A percentile compares a stretch with the other conserved stretches of the same genome.
These are phyloP conservation scores for Kryptolebias ocellatus DNA, from an alignment of 2,797 vertebrate species.

Conservation along the genomic window DNA sequence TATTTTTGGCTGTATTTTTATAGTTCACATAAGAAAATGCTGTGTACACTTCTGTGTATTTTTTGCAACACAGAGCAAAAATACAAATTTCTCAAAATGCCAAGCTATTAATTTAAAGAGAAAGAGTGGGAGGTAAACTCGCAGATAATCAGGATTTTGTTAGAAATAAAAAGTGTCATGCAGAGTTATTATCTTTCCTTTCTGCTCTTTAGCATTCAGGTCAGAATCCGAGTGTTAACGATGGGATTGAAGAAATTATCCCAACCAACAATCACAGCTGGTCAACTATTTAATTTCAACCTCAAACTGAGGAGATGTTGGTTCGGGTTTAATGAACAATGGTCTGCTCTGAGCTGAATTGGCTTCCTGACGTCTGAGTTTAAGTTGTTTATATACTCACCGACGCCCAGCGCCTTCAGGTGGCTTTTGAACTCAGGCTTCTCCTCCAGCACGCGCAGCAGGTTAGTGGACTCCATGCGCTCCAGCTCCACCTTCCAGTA, in stretches of 20 bases:
- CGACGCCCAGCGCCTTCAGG: conserved; percentile 84
- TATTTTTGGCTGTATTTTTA: too few species aligned
- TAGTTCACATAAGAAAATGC: too few species aligned
- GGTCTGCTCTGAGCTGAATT: background rate
- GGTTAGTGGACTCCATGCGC: conserved; percentile 95
- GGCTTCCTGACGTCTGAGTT: background rate
- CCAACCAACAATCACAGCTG: conserved; percentile 20
- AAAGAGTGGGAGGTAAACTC: background rate
- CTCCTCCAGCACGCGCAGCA: conserved; percentile 88
- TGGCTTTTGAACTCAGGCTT: conserved; percentile 82
- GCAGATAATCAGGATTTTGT: background rate
- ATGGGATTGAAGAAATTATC: background rate
- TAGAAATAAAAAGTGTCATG: too few species aligned
- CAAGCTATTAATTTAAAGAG: background rate
- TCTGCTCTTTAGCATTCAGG: conserved; percentile 33
- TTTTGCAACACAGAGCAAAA: too few species aligned
- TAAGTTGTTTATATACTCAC: conserved; percentile 76
- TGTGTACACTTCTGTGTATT: too few species aligned
- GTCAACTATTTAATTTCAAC: conserved; percentile 17
- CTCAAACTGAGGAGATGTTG: background rate
- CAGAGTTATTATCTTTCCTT: background rate
- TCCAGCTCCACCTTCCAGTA: conserved; percentile 97
- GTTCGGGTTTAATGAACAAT: conserved; percentile 1
- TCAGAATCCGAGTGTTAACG: conserved; percentile 13
- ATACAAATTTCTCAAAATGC: background rate